A percentile compares a stretch with the other conserved stretches of the same genome.
These are phyloP conservation scores for Lepetodrilus schrolli DNA, from an alignment of 2,888 invertebrate genomes.

Conservation along the genomic window DNA sequence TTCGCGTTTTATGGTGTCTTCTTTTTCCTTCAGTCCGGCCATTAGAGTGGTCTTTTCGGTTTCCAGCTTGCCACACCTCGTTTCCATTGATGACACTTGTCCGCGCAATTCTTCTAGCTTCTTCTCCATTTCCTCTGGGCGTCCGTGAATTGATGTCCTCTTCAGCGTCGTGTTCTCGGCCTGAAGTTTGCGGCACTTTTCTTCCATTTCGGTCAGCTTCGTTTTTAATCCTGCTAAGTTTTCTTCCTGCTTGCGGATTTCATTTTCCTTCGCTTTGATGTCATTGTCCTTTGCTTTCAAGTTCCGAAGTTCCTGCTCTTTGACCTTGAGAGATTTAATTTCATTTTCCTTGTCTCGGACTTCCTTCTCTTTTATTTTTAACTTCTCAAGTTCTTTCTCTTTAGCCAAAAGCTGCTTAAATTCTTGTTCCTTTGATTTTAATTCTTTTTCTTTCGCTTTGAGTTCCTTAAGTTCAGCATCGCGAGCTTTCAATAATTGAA, in stretches of 20 bases:
- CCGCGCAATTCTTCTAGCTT: slow-evolving; percentile 34
- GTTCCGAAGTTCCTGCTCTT: slow-evolving; percentile 3
- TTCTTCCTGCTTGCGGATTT: slow-evolving; percentile 18
- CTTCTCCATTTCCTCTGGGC: slow-evolving; percentile 38
- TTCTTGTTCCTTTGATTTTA: slow-evolving; percentile 37
- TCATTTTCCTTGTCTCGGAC: background rate
- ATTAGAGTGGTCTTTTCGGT: slow-evolving; percentile 55
- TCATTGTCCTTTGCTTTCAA: slow-evolving; percentile 13
- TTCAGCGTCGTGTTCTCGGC: slow-evolving; percentile 51
- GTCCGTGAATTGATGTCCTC: slow-evolving; percentile 34
- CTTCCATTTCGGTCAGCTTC: slow-evolving; percentile 51
- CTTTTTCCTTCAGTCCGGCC: slow-evolving; percentile 51
- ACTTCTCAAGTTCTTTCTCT: slow-evolving; percentile 33
- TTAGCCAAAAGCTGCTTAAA: slow-evolving; percentile 38
- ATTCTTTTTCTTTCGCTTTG: background rate
- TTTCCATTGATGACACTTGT: slow-evolving; percentile 55
- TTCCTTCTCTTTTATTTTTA: slow-evolving; percentile 27
- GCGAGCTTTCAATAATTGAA: slow-evolving; percentile 5
- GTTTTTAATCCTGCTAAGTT: slow-evolving; percentile 36
- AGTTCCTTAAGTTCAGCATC: slow-evolving; percentile 4
- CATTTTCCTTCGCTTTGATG: slow-evolving; percentile 14
- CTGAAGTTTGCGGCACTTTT: slow-evolving; percentile 49
- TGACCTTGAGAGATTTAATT: slow-evolving; percentile 7
- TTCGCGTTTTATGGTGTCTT: slow-evolving; percentile 30
- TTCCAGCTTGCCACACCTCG: slow-evolving; percentile 53